Base-by-base conservation (phyloP, 2,888 invertebrate genomes). In the Lycia hirtaria region DNA sequence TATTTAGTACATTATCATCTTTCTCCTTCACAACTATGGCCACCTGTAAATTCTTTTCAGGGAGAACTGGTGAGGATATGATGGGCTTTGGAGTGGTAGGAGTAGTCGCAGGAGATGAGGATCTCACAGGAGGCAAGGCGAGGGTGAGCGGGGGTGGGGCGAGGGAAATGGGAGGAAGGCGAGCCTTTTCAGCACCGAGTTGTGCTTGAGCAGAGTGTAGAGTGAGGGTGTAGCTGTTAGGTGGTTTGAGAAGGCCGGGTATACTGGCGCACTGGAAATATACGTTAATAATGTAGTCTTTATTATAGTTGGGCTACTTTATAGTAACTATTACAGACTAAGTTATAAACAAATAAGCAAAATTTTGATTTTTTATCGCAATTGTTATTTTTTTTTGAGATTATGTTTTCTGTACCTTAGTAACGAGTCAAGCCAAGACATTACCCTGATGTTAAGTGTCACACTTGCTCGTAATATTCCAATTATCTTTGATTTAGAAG, bases 211-310 rank as follows among this genome's bases (percentile, higher is more conserved):
- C 87, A 1, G 89, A 88, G 60, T 92, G 92, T 0, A 92, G 79
- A 0, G 92, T 92, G 48, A 92, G 60, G 0, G 92, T 92, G 63
- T 92, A 88, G 69, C 93, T 93, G 73, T 94, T 94, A 28, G 95
- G 95, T 12, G 95, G 95, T 71, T 95, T 95, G 45, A 96, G 81
- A 51, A 95, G 85, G 6, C 95, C 95, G 56, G 94, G 94, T 72
- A 94, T 93, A 69, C 94, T 94, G 69, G 87, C 73, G 65, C 93
- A 94, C 89, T 93, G 83, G 44, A 88, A 88, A 60, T 38, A 5
- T 4, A 15, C 14, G 22, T 19, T 12, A 4, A n/a, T 22, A 22
- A 0, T 20, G 15, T 17, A 35, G 12, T 4, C 4, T 30, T 30
- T 3, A 1, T 12, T 2, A 0, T 30, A n/a, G 12, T 12, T 1